Evolutionary conservation across 2,113 vertebrate genomes (phyloP), one percentile per base, ranked within the genome.

Genomic region (Laticauda laticaudata): DNA sequence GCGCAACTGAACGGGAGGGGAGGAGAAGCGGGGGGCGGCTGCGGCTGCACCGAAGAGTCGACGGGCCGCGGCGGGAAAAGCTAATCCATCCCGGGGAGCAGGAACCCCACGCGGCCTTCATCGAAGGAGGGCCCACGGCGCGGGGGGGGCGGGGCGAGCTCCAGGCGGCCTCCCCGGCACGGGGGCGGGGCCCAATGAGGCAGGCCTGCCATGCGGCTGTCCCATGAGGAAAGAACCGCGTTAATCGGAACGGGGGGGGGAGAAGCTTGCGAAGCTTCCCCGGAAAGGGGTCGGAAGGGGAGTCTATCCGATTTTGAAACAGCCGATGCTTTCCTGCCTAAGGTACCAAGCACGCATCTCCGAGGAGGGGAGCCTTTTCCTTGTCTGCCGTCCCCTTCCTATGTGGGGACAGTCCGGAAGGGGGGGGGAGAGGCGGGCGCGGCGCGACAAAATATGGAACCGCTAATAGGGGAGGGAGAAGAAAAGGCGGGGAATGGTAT

Each of bases 161-260:
- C 29, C 64, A 51, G 2, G 88, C 61, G 51, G 53, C 90, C 85
- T 34, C 69, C 59, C 53, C 75, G 23, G 57, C 69, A 53, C 24
- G 56, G 55, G 51, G 92, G 92, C 88, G 92, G 92, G 69, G 15
- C 21, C 45, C 34, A 5, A 12, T 0, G 45, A 61, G 48, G 88
- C 20, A 61, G 88, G 92, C 81, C 55, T 90, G 75, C 92, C 92
- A 93, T 90, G 92, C 92, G 88, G 88, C 75, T n/a, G n/a, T 48
- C 48, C 92, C 92, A 93, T 61, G 92, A 90, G 92, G 88, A 86
- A 51, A 89, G 51, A 20, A 21, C 43, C 90, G 2, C 5, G 24
- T 85, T 43, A 85, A 8, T 51, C 48, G 48, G 48, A 1, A 9
- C 0, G 10, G 61, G 12, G 21, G 21, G 21, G 34, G 5, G 3